Conservation (phyloP, 2,113 vertebrate genomes). For the Sus scrofa region T2T-Sscrofa CM000830.6:35006501-35007000, state of each 20-base stretch:
- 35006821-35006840: not conserved
- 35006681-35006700: slow-evolving; percentile 15
- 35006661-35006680: not conserved
- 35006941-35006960: not conserved
- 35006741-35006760: not conserved
- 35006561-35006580: not conserved
- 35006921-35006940: not conserved
- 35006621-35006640: not conserved
- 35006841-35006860: not conserved
- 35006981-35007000: not conserved
- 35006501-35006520: not conserved
- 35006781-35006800: not conserved
- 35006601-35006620: slow-evolving; percentile 3
- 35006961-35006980: not conserved
- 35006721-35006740: not conserved
- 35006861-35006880: not conserved
- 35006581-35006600: not conserved
- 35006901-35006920: not conserved
- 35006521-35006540: slow-evolving; percentile 39
- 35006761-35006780: not conserved
- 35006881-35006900: not conserved
- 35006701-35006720: not conserved
- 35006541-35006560: slow-evolving; percentile 3
- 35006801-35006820: not conserved
- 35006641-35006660: not conserved